Evolutionary conservation across 2,113 vertebrate genomes (phyloP), one percentile per base, ranked within the genome.

Genomic region (Passer domesticus): DNA sequence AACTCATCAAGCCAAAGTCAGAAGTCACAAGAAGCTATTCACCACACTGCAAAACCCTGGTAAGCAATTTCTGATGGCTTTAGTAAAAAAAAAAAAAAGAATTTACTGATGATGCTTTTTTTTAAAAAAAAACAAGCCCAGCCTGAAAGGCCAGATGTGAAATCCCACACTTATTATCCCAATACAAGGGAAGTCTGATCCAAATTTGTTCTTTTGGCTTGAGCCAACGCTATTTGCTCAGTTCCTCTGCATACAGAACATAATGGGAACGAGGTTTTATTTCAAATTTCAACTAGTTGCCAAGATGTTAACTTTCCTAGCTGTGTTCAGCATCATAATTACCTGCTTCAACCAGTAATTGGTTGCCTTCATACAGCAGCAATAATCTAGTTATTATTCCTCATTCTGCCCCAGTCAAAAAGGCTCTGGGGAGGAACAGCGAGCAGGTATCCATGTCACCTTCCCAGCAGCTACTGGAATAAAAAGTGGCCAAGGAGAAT

Each of bases 1-100:
- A 97, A 96, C 90, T 87, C 87, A 94, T 83, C 74, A 87, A 82
- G 53, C 72, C 76, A 87, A 95, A 95, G 90, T 80, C 31, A 92
- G 80, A 66, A 92, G 55, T 39, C 59, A 5, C 66, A 88, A 94
- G 96, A 92, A 80, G 89, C 79, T 95, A 82, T 96, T 97, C 67
- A 96, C 89, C 90, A 83, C 22, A 3, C 64, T 92, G 86, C 67
- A 89, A 96, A 93, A 75, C 75, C 31, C 76, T 44, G 89, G 55
- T 77, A 96, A 95, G 95, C 49, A 59, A 41, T 94, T 96, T 96
- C 94, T 95, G 33, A 87, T 58, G 75, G 86, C 41, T 92, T 86
- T 75, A 84, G 74, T 59, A 77, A 89, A 88, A 89, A 28, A 55
- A 55, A 30, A 31, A 19, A 81, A 91, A 88, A 88, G 83, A 90